A percentile compares a stretch with the other conserved stretches of the same genome.
phyloP scores from a whole-genome alignment of 2,888 invertebrate genomes.

The Chrysotoxum bicinctum region DNA sequence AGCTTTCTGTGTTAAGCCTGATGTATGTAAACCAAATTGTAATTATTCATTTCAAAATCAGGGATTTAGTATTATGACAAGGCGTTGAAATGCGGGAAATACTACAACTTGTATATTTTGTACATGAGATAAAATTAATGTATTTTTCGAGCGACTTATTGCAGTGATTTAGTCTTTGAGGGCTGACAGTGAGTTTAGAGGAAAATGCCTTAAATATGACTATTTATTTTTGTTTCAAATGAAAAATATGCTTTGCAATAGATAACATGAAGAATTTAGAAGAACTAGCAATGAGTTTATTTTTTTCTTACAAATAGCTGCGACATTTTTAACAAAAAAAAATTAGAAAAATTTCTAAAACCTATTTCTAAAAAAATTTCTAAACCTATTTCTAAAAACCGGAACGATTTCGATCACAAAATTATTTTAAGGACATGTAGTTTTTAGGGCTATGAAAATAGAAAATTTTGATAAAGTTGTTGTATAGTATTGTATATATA shows the following conservation, averaged over 20 bases:
- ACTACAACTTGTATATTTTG: conserved; percentile 22
- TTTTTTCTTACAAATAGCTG: too few species aligned
- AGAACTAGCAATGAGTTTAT: too few species aligned
- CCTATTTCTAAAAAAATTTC: too few species aligned
- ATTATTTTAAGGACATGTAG: too few species aligned
- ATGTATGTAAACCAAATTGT: conserved; percentile 9
- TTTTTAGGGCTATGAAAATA: too few species aligned
- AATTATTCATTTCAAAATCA: conserved; percentile 18
- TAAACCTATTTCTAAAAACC: too few species aligned
- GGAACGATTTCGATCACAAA: too few species aligned
- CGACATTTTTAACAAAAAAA: too few species aligned
- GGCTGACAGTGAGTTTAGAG: background rate
- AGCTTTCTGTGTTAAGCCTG: background rate
- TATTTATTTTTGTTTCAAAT: background rate
- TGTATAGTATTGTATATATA: too few species aligned
- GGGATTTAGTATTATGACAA: conserved; percentile 23
- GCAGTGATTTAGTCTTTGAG: background rate
- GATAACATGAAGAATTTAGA: too few species aligned
- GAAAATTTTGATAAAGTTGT: too few species aligned
- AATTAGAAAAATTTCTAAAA: too few species aligned
- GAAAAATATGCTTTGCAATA: background rate
- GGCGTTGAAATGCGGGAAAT: conserved; percentile 34
- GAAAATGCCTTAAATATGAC: background rate
- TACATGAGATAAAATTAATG: conserved; percentile 34
- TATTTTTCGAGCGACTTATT: conserved; percentile 17